These are phyloP conservation scores for Rhea pennata DNA, from an alignment of 2,113 vertebrate species.

Conservation along the genomic window DNA sequence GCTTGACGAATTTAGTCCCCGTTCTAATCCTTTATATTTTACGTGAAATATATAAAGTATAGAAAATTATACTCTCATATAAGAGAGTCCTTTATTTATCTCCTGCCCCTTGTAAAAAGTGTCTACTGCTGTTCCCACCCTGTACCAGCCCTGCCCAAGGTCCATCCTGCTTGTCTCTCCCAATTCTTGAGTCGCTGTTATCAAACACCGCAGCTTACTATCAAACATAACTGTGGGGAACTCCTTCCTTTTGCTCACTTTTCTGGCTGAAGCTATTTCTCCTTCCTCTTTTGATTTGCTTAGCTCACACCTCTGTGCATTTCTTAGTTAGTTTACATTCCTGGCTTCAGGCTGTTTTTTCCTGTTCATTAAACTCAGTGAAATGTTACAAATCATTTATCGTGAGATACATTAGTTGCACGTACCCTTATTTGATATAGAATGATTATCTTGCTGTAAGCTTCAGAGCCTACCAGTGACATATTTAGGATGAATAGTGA, in stretches of 20 bases:
- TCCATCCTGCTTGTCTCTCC: background rate
- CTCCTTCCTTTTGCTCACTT: background rate
- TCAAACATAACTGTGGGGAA: background rate
- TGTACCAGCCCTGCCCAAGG: background rate
- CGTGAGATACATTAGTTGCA: background rate
- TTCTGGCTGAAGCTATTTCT: background rate
- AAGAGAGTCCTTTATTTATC: background rate
- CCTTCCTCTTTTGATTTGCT: background rate
- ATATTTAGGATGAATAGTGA: background rate
- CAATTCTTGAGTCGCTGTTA: background rate
- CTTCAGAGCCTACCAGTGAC: background rate
- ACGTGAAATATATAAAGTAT: background rate
- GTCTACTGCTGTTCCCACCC: background rate
- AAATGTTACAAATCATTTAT: background rate
- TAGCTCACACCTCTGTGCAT: background rate
- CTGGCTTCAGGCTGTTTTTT: background rate
- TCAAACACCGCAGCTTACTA: background rate
- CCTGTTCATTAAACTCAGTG: background rate
- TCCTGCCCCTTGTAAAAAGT: background rate
- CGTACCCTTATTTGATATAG: background rate
- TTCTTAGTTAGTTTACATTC: background rate
- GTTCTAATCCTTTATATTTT: background rate
- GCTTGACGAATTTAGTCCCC: background rate
- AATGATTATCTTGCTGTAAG: background rate
- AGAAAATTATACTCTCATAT: background rate